Evolutionary conservation across 2,888 invertebrate genomes (phyloP).

Genomic region (Desoria tigrina): DNA sequence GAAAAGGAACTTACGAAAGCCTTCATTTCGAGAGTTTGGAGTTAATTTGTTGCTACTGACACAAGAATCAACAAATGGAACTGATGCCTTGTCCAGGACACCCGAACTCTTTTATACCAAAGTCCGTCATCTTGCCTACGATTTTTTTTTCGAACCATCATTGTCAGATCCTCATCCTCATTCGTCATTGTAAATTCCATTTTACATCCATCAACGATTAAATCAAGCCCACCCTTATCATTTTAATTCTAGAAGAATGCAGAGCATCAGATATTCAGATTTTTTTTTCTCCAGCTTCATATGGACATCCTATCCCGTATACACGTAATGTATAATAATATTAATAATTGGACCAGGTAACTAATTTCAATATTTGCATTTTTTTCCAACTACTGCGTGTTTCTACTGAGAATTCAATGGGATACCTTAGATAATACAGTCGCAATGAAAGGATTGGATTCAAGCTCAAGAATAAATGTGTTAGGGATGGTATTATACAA

Average conservation of each 20-base stretch:
- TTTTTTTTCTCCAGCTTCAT: constrained; percentile 1
- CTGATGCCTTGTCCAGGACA: constrained; percentile 8
- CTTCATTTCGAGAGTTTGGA: constrained; percentile 40
- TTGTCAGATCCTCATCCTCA: neutral
- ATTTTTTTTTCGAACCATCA: constrained; percentile 15
- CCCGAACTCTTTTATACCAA: constrained; percentile 25
- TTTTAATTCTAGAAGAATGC: neutral
- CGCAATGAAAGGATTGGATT: too few relatives aligned
- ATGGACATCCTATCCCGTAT: too few relatives aligned
- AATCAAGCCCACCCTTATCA: constrained; percentile 5
- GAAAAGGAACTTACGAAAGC: constrained; percentile 39
- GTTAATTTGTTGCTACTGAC: constrained; percentile 12
- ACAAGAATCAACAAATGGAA: constrained; percentile 17
- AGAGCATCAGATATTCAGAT: constrained; percentile 1
- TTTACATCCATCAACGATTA: neutral
- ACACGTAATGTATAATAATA: too few relatives aligned
- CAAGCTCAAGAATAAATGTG: too few relatives aligned
- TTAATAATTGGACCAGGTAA: too few relatives aligned
- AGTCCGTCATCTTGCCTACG: neutral
- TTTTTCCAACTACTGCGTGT: too few relatives aligned
- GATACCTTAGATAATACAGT: too few relatives aligned
- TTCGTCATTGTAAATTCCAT: neutral
- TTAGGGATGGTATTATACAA: too few relatives aligned
- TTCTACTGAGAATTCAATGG: too few relatives aligned
- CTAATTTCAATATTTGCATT: too few relatives aligned